A percentile compares a stretch with the other conserved stretches of the same genome.
Evolutionary conservation across 2,113 vertebrate genomes (phyloP).

Genomic region (Notothenia coriiceps): DNA sequence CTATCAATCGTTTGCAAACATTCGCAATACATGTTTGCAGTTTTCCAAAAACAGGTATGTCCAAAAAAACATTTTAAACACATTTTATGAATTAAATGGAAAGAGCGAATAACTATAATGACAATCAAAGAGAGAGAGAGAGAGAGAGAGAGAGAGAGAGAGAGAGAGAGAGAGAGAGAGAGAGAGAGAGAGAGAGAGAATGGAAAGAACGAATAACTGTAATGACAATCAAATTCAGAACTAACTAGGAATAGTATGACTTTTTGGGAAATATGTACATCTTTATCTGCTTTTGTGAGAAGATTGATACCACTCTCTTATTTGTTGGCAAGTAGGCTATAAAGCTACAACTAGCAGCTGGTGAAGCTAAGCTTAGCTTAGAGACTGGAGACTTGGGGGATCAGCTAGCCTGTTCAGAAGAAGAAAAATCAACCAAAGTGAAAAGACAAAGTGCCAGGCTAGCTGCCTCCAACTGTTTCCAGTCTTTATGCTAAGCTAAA

Average conservation of each 20-base stretch:
- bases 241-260: no score
- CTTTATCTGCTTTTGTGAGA: no score
- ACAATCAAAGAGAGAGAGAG: no score
- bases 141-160: no score
- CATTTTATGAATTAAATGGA: background rate
- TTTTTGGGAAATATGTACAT: no score
- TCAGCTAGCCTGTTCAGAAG: background rate
- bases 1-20: conserved; percentile 32
- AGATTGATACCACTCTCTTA: background rate
- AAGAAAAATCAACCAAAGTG: no score
- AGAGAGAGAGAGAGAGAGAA: background rate
- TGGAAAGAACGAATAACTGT: no score
- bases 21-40: background rate
- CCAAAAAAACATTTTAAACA: background rate
- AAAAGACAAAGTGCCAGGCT: background rate
- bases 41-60: background rate
- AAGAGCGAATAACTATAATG: no score
- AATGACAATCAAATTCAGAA: no score
- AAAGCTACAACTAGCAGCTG: background rate
- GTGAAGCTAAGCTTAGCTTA: background rate
- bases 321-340: background rate
- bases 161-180: no score
- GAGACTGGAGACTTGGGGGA: background rate
- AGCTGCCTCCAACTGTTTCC: background rate
- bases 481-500: conserved; percentile 1